Evolutionary conservation across 2,113 vertebrate genomes (phyloP).

Genomic region (Monopterus albus): DNA sequence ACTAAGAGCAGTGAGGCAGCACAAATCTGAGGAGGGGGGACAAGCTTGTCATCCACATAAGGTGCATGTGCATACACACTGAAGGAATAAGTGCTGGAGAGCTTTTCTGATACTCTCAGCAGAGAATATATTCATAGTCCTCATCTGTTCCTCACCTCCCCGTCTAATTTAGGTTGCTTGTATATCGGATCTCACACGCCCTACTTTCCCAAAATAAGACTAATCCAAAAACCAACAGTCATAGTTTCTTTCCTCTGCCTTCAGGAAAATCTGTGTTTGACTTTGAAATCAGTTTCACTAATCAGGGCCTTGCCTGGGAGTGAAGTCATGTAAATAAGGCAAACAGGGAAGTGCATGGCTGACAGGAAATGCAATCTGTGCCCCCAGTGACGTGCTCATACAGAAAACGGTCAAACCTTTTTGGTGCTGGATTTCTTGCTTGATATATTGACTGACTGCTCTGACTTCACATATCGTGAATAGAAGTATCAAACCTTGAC

Average conservation of each 20-base stretch:
- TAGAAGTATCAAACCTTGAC: no score
- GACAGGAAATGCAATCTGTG: constrained; percentile 59
- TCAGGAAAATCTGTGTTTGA: constrained; percentile 71
- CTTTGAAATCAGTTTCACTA: constrained; percentile 77
- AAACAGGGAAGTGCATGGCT: constrained; percentile 52
- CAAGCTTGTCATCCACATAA: constrained; percentile 65
- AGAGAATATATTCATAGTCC: constrained; percentile 66
- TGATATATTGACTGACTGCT: constrained; percentile 50
- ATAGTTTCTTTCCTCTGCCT: constrained; percentile 67
- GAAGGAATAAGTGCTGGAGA: constrained; percentile 56
- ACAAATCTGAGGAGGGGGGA: constrained; percentile 66
- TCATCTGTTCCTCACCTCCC: constrained; percentile 67
- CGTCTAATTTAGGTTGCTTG: constrained; percentile 76
- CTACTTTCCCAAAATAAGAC: constrained; percentile 71
- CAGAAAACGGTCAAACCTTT: constrained; percentile 64
- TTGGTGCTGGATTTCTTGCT: constrained; percentile 25
- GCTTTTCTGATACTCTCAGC: constrained; percentile 73
- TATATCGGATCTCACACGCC: constrained; percentile 70
- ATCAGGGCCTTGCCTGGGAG: constrained; percentile 57
- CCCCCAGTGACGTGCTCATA: constrained; percentile 68
- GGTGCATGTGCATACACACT: constrained; percentile 43
- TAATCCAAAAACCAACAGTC: constrained; percentile 79
- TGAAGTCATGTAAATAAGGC: constrained; percentile 73
- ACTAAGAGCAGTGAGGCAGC: constrained; percentile 69
- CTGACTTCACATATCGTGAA: no score